Evolutionary conservation across 2,113 vertebrate genomes (phyloP).

Genomic region (Lepidothrix coronata): DNA sequence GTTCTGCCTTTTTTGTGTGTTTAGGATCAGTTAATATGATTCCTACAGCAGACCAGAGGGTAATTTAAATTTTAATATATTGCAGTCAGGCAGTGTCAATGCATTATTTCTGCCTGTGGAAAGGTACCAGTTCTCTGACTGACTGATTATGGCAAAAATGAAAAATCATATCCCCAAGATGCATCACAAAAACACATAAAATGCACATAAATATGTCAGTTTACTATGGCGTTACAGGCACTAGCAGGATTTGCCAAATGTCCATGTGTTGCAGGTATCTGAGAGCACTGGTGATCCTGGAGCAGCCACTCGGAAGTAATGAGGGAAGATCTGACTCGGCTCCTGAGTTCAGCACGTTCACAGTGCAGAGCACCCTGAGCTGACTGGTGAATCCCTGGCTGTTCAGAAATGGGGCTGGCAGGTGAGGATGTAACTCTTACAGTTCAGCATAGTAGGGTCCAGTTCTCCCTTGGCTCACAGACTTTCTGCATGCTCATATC

Average conservation of each 20-base stretch:
- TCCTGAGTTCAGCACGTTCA: neutral
- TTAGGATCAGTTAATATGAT: constrained; percentile 70
- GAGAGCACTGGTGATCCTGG: neutral
- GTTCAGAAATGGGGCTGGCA: neutral
- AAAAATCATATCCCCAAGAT: constrained; percentile 38
- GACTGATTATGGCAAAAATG: constrained; percentile 41
- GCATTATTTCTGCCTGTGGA: constrained; percentile 63
- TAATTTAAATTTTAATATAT: constrained; percentile 78
- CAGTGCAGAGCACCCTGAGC: neutral
- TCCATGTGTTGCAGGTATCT: neutral
- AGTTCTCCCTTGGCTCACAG: neutral
- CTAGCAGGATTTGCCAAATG: neutral
- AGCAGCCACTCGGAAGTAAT: neutral
- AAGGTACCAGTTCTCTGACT: constrained; percentile 46
- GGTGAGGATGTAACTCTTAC: neutral
- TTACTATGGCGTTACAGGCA: neutral
- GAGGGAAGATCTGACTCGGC: neutral
- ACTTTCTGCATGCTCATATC: neutral
- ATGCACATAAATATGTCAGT: neutral
- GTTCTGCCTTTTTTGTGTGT: constrained; percentile 62
- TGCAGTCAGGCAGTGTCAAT: constrained; percentile 41
- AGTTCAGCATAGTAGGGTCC: neutral
- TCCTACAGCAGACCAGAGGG: constrained; percentile 56
- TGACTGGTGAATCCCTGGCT: neutral
- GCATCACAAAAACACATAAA: constrained; percentile 13